Evolutionary conservation across 2,888 invertebrate species (phyloP).

Genomic region (Strigamia transsilvanica): DNA sequence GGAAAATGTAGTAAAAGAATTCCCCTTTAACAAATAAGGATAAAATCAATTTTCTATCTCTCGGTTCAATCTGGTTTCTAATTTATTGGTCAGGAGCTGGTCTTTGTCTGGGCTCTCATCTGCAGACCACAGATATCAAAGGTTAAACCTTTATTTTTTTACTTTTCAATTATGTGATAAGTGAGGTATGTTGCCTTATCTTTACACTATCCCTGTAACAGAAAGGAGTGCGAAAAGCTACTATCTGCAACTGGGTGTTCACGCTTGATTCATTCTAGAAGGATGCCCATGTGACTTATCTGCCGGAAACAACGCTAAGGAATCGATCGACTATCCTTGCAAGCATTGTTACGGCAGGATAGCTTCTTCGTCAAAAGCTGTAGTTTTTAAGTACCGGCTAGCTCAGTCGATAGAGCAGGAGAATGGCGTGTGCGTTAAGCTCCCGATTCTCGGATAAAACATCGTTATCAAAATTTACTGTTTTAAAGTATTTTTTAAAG

Average conservation of each 20-base stretch:
- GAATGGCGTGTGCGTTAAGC: too few relatives aligned
- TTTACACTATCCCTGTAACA: slow-evolving; percentile 5
- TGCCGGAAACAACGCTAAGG: too few relatives aligned
- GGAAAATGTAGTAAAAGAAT: neutral
- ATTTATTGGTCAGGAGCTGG: slow-evolving; percentile 10
- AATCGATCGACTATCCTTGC: too few relatives aligned
- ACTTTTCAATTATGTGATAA: slow-evolving; percentile 37
- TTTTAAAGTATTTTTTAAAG: too few relatives aligned
- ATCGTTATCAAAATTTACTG: too few relatives aligned
- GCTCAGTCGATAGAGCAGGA: too few relatives aligned
- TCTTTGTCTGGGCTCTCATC: slow-evolving; percentile 22
- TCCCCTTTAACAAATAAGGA: neutral
- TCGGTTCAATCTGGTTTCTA: neutral
- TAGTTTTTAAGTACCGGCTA: too few relatives aligned
- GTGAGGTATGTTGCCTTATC: slow-evolving; percentile 16
- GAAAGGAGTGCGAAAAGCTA: neutral
- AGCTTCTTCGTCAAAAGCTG: too few relatives aligned
- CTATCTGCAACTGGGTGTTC: neutral
- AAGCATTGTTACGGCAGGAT: too few relatives aligned
- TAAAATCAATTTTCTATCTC: slow-evolving; percentile 41
- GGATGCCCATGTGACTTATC: too few relatives aligned
- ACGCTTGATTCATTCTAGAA: too few relatives aligned
- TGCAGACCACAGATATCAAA: slow-evolving; percentile 32
- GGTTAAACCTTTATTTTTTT: neutral
- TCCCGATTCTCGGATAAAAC: too few relatives aligned